Percentiles rank a stretch among this genome's conserved stretches.
Conservation (phyloP, 1,140 invertebrate species). For the Protaetia brevitarsis region DNA sequence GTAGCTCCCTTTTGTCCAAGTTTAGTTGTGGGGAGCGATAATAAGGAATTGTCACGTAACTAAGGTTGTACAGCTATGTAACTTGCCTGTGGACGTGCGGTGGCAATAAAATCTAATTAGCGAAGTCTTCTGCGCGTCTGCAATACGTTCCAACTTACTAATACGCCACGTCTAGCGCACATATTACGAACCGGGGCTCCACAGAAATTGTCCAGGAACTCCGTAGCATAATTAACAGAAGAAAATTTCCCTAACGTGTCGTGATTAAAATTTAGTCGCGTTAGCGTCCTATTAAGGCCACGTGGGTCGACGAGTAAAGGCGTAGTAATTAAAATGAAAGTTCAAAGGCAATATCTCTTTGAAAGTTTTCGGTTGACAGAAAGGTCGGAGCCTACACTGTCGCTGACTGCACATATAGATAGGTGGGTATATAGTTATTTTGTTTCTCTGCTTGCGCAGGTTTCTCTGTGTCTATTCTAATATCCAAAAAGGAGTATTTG, state of each 20-base stretch:
- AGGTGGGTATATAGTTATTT: no score
- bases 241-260: slow-evolving; percentile 16
- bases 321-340: slow-evolving; percentile 4
- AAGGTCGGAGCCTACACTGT: background rate
- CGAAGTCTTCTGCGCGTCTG: background rate
- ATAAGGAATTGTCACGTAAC: background rate
- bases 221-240: background rate
- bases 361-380: background rate
- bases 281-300: slow-evolving; percentile 1
- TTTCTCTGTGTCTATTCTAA: no score
- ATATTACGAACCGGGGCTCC: background rate
- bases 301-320: background rate
- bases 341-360: background rate
- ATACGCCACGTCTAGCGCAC: background rate
- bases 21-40: no score
- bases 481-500: no score
- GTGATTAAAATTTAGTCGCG: slow-evolving; percentile 9
- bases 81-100: background rate
- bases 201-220: background rate
- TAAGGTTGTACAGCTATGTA: background rate
- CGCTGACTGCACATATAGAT: no score
- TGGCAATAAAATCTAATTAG: slow-evolving; percentile 6
- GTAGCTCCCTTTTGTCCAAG: no score
- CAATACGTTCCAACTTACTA: background rate
- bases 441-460: no score